Base-by-base conservation (phyloP, 2,797 vertebrate species). In the Enteromius anoplus region DNA sequence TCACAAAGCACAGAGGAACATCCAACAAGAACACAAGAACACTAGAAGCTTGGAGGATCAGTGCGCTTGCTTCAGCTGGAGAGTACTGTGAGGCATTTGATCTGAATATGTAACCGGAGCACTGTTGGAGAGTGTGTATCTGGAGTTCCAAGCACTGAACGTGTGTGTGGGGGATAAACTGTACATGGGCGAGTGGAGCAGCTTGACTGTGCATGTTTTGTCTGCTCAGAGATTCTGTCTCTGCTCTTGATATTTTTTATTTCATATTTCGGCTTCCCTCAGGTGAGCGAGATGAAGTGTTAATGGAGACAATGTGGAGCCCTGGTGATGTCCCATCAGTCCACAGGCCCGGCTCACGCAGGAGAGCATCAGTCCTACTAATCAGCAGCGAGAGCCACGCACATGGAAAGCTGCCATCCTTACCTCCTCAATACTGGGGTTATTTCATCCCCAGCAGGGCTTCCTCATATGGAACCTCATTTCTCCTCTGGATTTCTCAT, bases 381-480 rank as follows among this genome's bases (percentile, higher is more conserved):
- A 92, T 90, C 87, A 88, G 88, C 87, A 82, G 85, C 89, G 87
- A 88, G 89, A 85, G 86, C 88, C 86, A 86, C 90, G 89, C 80
- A 84, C 58, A 34, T 87, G 86, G 88, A 89, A 88, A 87, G 84
- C 88, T 89, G 85, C 87, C 90, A 88, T 89, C 82, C 42, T 75
- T 75, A 64, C 91, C 85, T 89, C 90, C 91, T 88, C 91, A 86
- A 1, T 68, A 88, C 88, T 84, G 84, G 85, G 90, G 89, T 89
- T 91, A 90, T 92, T 94, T 93, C 91, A 84, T 89, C 88, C 85
- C 88, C 87, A 8, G 90, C 90, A 88, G 92, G 92, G 85, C 72
- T 86, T 89, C 90, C 69, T 89, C 88, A 80, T 88, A 64, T 68
- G 66, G 86, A 85, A 87, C 87, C 77, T 89, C 85, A 91, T 88